Base-by-base conservation (phyloP, 2,113 vertebrate species). In the Rhizomys pruinosus region DNA sequence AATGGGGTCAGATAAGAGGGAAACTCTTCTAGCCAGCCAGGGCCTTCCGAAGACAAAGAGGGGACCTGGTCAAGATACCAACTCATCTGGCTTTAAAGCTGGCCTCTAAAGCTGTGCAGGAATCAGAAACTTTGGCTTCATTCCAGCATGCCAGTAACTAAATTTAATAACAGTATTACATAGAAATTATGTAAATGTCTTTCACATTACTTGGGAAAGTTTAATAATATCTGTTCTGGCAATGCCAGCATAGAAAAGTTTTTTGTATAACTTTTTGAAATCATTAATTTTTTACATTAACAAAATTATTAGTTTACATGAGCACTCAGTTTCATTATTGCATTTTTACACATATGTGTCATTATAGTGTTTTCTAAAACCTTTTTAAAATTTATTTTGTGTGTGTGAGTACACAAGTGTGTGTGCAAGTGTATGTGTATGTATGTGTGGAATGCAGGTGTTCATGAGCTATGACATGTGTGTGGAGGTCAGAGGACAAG, bases 181-280 rank as follows among this genome's bases (percentile, higher is more conserved):
- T 82, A 78, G 52, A 89, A 94, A 91, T 63, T 72, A 74, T 1
- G 74, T 78, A 91, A 39, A 10, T 5, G 42, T 42, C 63, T 90
- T 88, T 94, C 77, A 39, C 32, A 42, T 63, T 66, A 73, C 39
- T 57, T 7, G 9, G 23, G 57, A 92, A 92, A 90, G 11, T 82
- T 52, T 52, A 11, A 52, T 11, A 52, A 52, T 52, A 13, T 93
- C 90, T 23, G 84, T 39, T 52, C 11, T 52, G 47, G 19, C 4
- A 76, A 44, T 66, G 42, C 44, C 52, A 61, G 68, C 1, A 9
- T 27, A 87, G 39, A 74, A 87, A 87, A 0, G 1, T 84, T 81
- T 66, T 74, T 52, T 11, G 6, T 52, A 52, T 52, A 52, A 52
- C 47, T 52, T 52, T 52, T 52, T 52, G 11, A 52, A 52, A 52